phyloP scores from a whole-genome alignment of 2,797 vertebrate species.

The Varecia variegata region DNA sequence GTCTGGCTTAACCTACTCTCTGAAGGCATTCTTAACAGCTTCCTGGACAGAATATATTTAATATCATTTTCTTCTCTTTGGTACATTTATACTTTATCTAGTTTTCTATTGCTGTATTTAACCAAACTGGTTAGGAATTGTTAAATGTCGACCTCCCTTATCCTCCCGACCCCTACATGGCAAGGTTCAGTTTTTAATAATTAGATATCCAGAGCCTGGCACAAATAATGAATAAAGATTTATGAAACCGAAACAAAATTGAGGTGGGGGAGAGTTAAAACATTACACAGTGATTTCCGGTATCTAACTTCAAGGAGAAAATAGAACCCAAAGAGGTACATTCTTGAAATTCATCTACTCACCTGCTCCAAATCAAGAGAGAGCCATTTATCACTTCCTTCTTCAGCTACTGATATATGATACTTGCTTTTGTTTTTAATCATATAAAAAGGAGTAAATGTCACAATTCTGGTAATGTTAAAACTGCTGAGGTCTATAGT shows the following conservation, averaged over 20 bases:
- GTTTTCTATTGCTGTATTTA: neutral
- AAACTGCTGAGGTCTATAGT: conserved; percentile 97
- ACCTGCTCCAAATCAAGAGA: conserved; percentile 92
- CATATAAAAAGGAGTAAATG: conserved; percentile 96
- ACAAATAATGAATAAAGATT: conserved; percentile 25
- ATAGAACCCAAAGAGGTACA: neutral
- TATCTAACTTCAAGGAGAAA: neutral
- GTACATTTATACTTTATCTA: neutral
- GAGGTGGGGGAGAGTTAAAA: neutral
- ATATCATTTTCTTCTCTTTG: neutral
- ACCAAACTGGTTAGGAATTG: neutral
- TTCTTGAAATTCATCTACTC: conserved; percentile 49
- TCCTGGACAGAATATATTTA: neutral
- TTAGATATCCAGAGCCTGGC: neutral
- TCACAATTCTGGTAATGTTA: conserved; percentile 97
- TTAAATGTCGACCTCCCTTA: neutral
- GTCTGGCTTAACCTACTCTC: neutral
- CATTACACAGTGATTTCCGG: neutral
- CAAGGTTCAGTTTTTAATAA: neutral
- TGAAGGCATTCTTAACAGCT: neutral
- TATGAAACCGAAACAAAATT: neutral
- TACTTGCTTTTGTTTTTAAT: conserved; percentile 95
- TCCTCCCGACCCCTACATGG: neutral
- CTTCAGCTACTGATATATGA: conserved; percentile 90
- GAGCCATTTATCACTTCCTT: conserved; percentile 90